A percentile compares a stretch with the other conserved stretches of the same genome.
phyloP scores from a whole-genome alignment of 1,140 invertebrate genomes.

The Drosophila parabipectinata region DNA sequence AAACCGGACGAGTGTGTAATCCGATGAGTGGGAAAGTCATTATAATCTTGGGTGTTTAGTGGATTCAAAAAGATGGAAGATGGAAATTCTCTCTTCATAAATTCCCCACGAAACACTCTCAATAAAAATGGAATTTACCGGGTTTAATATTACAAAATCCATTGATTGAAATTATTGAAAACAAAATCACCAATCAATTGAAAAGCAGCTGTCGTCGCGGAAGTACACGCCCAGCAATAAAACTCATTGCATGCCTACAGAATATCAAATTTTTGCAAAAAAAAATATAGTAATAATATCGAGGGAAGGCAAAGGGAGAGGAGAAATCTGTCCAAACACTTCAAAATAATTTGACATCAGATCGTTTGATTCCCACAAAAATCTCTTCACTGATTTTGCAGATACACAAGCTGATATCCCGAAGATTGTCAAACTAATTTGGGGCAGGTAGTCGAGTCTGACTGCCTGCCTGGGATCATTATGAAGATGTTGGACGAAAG shows the following conservation, averaged over 20 bases:
- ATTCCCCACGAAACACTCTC: background rate
- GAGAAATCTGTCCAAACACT: slow-evolving; percentile 82
- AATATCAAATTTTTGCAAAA: slow-evolving; percentile 78
- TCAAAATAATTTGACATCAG: slow-evolving; percentile 83
- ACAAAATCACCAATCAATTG: background rate
- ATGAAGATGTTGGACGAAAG: slow-evolving; percentile 74
- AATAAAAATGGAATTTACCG: background rate
- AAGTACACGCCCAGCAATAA: slow-evolving; percentile 75
- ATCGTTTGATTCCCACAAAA: slow-evolving; percentile 77
- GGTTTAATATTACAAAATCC: slow-evolving; percentile 21
- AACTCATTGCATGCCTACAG: slow-evolving; percentile 27
- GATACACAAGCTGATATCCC: slow-evolving; percentile 26
- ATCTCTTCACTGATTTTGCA: slow-evolving; percentile 43
- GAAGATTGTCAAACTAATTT: slow-evolving; percentile 80
- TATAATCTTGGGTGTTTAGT: slow-evolving; percentile 28
- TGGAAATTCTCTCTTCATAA: background rate
- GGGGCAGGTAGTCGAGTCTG: slow-evolving; percentile 61
- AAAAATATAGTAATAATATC: slow-evolving; percentile 3
- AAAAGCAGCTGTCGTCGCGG: slow-evolving; percentile 68
- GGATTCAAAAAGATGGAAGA: slow-evolving; percentile 9
- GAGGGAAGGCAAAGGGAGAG: background rate
- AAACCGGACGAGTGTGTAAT: slow-evolving; percentile 22
- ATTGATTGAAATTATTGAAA: slow-evolving; percentile 14
- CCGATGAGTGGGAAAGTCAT: slow-evolving; percentile 32
- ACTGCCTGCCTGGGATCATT: slow-evolving; percentile 43